These are phyloP conservation scores for Strongylocentrotus purpuratus DNA, from an alignment of 35 echinoderm and acorn worm species.

Conservation along the genomic window DNA sequence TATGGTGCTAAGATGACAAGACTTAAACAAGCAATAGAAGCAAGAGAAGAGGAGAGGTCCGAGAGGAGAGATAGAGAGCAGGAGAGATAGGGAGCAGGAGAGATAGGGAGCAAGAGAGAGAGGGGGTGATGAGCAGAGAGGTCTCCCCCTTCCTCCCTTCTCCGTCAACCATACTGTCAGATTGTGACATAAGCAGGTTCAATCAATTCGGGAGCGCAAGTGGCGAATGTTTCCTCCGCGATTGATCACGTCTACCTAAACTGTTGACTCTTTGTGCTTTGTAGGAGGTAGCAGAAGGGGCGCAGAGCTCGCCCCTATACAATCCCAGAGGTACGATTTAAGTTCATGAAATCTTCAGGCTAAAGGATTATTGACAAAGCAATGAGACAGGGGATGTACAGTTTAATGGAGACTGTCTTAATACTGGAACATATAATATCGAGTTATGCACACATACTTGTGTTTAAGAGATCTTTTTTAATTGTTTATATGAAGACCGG, in stretches of 20 bases:
- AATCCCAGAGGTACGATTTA: neutral
- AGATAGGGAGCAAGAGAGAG: no score
- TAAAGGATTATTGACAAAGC: neutral
- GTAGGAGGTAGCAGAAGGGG: slow-evolving; percentile 17
- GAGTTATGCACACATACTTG: neutral
- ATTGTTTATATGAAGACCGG: neutral
- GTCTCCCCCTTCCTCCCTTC: neutral
- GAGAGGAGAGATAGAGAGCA: no score
- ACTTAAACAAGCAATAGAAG: no score
- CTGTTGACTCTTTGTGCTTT: slow-evolving; percentile 14
- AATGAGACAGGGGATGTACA: neutral
- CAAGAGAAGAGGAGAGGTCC: no score
- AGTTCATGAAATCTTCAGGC: neutral
- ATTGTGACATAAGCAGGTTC: slow-evolving; percentile 25
- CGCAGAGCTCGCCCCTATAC: neutral
- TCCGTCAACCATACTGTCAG: neutral
- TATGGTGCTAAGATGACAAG: no score
- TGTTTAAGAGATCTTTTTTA: neutral
- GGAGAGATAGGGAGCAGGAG: no score
- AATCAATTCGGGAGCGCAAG: slow-evolving; percentile 31
- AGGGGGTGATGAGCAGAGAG: no score
- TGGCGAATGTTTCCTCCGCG: slow-evolving; percentile 27
- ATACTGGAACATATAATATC: no score
- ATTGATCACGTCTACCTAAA: slow-evolving; percentile 33
- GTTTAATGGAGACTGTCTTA: neutral